A percentile compares a stretch with the other conserved stretches of the same genome.
phyloP scores from a whole-genome alignment of 2,888 invertebrate genomes.

The Agrochola circellaris region DNA sequence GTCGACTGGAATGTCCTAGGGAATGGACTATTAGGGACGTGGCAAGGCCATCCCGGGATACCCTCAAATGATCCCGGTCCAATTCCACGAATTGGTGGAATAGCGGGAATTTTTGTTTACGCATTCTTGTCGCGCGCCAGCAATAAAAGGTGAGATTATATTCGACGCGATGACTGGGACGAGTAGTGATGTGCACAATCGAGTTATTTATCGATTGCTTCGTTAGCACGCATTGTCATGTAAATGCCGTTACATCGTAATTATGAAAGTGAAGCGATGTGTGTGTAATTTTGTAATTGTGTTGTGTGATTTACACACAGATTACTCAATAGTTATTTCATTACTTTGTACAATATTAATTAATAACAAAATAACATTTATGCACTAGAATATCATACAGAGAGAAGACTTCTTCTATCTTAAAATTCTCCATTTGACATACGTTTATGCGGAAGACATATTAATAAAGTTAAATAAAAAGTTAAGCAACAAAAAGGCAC shows the following conservation, averaged over 20 bases:
- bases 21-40: conserved; percentile 75
- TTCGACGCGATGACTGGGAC: conserved; percentile 62
- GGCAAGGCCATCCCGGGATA: conserved; percentile 65
- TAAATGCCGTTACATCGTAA: conserved; percentile 24
- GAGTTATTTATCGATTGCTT: conserved; percentile 55
- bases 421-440: not conserved
- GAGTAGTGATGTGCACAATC: conserved; percentile 56
- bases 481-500: not conserved
- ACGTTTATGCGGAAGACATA: not conserved
- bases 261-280: conserved; percentile 13
- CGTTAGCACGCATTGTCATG: conserved; percentile 40
- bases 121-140: conserved; percentile 72
- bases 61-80: conserved; percentile 60
- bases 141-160: conserved; percentile 77
- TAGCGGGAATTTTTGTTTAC: conserved; percentile 81
- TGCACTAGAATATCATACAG: not conserved
- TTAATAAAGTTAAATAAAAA: not conserved
- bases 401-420: not conserved
- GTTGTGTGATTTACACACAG: conserved; percentile 6
- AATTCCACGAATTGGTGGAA: conserved; percentile 66
- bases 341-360: not conserved
- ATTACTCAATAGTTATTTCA: conserved; percentile 13
- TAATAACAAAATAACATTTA: not conserved
- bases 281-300: conserved; percentile 21
- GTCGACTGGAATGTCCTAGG: conserved; percentile 69